A percentile compares a stretch with the other conserved stretches of the same genome.
Evolutionary conservation across 2,113 vertebrate species (phyloP).

Genomic region (Pygathrix nemaeus): DNA sequence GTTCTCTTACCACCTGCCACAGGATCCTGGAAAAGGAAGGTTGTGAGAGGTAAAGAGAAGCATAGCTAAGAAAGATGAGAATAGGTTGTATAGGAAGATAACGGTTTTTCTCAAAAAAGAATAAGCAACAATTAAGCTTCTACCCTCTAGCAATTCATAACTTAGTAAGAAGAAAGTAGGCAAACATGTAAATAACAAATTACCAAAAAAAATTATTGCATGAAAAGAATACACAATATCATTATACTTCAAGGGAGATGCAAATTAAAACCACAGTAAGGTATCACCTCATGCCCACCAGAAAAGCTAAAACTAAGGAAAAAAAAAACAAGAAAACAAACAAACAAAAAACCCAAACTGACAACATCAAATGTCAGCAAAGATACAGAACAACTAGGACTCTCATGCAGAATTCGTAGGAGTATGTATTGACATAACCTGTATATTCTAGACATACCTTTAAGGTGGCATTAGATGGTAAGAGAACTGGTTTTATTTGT

Average conservation of each 20-base stretch:
- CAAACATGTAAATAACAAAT: neutral
- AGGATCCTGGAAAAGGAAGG: neutral
- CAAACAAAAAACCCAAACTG: neutral
- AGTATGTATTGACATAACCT: neutral
- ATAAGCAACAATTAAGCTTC: neutral
- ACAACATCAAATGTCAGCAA: neutral
- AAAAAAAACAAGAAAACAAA: too few species aligned
- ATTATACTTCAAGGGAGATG: neutral
- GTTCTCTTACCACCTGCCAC: neutral
- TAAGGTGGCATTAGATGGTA: neutral
- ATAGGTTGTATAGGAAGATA: neutral
- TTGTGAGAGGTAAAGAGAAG: neutral
- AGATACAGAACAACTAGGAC: neutral
- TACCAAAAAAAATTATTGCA: neutral
- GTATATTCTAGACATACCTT: neutral
- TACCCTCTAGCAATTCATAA: neutral
- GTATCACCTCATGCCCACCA: neutral
- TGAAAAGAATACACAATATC: neutral
- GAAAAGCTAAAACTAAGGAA: neutral
- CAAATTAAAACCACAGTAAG: neutral
- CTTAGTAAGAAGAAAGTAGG: neutral
- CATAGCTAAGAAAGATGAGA: neutral
- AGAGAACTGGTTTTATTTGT: neutral
- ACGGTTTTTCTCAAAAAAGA: neutral
- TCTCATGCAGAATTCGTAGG: neutral